Percentiles rank a stretch among this genome's conserved stretches.
These are phyloP conservation scores for Bovichtus diacanthus DNA, from an alignment of 2,797 vertebrate genomes.

Conservation along the genomic window DNA sequence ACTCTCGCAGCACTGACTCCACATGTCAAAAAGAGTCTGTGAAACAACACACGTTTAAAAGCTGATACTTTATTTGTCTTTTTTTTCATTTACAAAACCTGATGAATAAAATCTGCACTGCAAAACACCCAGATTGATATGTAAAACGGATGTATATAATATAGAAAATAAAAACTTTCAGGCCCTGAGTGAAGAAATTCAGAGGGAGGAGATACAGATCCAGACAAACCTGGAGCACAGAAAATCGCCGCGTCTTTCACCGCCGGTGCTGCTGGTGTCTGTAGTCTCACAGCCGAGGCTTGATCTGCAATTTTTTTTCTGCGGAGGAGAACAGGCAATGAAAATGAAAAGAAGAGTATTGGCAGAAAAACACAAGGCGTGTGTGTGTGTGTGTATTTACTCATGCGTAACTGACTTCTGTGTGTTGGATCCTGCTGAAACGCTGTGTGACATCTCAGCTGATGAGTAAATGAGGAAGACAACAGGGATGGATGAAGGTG, in stretches of 20 bases:
- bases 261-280: conserved; percentile 1
- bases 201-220: conserved; percentile 11
- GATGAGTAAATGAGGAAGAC: conserved; percentile 76
- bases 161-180: conserved; percentile 28
- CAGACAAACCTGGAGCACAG: conserved; percentile 48
- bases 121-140: conserved; percentile 40
- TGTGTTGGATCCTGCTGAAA: conserved; percentile 47
- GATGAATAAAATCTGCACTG: conserved; percentile 24
- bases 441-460: conserved; percentile 70
- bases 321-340: conserved; percentile 11
- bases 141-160: conserved; percentile 3
- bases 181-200: conserved; percentile 55
- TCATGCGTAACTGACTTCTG: conserved; percentile 28
- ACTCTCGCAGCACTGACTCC: conserved; percentile 2
- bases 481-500: conserved; percentile 56
- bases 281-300: conserved; percentile 68
- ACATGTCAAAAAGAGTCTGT: conserved; percentile 18
- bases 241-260: conserved; percentile 1
- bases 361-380: conserved; percentile 14
- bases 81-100: conserved; percentile 57
- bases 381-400: neutral
- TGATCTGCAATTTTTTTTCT: conserved; percentile 81
- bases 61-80: conserved; percentile 44
- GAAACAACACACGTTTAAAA: neutral
- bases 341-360: neutral